These are phyloP conservation scores for Aptenodytes forsteri DNA, from an alignment of 2,113 vertebrate genomes.

Conservation along the genomic window DNA sequence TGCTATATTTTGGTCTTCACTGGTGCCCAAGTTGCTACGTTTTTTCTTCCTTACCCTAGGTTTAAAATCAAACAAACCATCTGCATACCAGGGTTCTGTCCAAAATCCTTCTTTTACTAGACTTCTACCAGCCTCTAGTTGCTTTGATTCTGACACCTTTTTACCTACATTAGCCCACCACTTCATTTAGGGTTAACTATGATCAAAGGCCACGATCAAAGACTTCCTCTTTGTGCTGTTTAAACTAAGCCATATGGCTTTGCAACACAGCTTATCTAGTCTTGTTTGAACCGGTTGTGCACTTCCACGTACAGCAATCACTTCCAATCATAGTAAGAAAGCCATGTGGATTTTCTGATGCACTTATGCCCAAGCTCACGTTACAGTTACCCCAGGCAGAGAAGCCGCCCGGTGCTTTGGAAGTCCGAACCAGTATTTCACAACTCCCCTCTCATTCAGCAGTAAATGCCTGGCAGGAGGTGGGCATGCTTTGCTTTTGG, in stretches of 20 bases:
- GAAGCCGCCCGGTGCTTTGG: not conserved
- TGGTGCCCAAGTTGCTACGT: not conserved
- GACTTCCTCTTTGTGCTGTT: conserved; percentile 51
- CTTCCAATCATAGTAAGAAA: conserved; percentile 56
- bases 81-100: conserved; percentile 15
- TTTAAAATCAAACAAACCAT: conserved; percentile 13
- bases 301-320: conserved; percentile 28
- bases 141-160: conserved; percentile 60
- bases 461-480: not conserved
- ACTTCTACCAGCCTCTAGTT: not conserved
- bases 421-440: not conserved
- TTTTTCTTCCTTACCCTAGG: not conserved
- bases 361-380: conserved; percentile 30
- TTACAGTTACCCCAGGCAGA: conserved; percentile 8
- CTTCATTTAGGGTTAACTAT: conserved; percentile 60
- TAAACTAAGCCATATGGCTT: conserved; percentile 69
- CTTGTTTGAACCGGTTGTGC: conserved; percentile 58
- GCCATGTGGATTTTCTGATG: conserved; percentile 45
- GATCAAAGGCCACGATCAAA: conserved; percentile 70
- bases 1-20: conserved; percentile 30
- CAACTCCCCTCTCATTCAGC: not conserved
- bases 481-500: not conserved
- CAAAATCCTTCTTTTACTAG: conserved; percentile 10
- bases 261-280: conserved; percentile 64
- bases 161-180: conserved; percentile 48